phyloP scores from a whole-genome alignment of 2,797 vertebrate genomes.

The Gorsachius magnificus region DNA sequence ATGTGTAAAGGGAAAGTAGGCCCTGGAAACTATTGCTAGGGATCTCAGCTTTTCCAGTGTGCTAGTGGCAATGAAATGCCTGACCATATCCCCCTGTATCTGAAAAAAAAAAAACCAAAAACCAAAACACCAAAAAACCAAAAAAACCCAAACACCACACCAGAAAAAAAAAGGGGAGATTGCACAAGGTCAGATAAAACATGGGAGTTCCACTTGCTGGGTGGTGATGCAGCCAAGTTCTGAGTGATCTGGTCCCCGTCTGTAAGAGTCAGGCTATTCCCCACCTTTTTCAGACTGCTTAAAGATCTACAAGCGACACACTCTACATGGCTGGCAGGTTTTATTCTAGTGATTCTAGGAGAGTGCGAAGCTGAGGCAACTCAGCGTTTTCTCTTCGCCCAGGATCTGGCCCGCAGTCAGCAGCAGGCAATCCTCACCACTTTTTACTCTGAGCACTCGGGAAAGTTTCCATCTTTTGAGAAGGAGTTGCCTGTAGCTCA shows the following conservation, averaged over 20 bases:
- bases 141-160: too few relatives aligned
- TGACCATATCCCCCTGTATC: background rate
- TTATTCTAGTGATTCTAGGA: fast-evolving
- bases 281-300: background rate
- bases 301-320: fast-evolving
- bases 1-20: background rate
- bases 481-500: background rate
- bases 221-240: background rate
- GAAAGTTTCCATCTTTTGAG: background rate
- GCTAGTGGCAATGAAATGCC: background rate
- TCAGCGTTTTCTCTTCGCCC: fast-evolving
- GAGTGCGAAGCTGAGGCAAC: background rate
- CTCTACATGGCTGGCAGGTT: background rate
- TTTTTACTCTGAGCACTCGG: background rate
- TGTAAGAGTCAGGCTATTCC: background rate
- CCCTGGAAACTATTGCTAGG: background rate
- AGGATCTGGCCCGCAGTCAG: background rate
- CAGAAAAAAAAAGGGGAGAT: background rate
- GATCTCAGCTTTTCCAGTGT: background rate
- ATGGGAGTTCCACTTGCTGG: background rate
- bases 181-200: background rate
- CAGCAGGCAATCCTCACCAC: background rate
- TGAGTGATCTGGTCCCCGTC: background rate
- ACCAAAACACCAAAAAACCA: too few relatives aligned
- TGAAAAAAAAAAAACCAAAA: too few relatives aligned